Conservation (phyloP, 1,140 invertebrate species). For the Anadara kagoshimensis region DNA sequence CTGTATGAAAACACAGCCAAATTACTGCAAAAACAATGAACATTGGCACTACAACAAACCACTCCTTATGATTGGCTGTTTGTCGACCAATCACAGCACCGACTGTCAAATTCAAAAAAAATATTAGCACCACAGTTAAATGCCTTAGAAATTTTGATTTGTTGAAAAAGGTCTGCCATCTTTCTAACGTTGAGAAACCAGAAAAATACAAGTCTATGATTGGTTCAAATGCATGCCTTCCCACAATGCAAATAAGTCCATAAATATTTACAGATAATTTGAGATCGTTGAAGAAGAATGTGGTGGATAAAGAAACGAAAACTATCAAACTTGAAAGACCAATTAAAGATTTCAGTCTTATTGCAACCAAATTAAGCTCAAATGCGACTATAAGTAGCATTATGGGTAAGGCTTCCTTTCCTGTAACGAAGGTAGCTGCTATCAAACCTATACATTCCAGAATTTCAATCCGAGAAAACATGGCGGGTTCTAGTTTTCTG, state of each 20-base stretch:
- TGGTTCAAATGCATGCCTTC: slow-evolving; percentile 61
- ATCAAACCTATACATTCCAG: slow-evolving; percentile 66
- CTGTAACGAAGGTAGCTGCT: slow-evolving; percentile 59
- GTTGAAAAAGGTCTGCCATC: slow-evolving; percentile 63
- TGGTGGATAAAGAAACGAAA: slow-evolving; percentile 48
- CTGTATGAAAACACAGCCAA: slow-evolving; percentile 67
- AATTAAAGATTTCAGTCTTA: slow-evolving; percentile 65
- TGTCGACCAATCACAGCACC: slow-evolving; percentile 52
- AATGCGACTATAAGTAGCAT: slow-evolving; percentile 60
- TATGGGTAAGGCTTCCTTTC: slow-evolving; percentile 53
- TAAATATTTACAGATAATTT: slow-evolving; percentile 58
- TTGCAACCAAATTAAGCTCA: slow-evolving; percentile 56
- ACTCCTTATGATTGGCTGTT: slow-evolving; percentile 69
- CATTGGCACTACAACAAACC: slow-evolving; percentile 70
- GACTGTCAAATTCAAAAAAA: slow-evolving; percentile 56
- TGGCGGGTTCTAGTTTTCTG: slow-evolving; percentile 37
- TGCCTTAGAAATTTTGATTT: slow-evolving; percentile 54
- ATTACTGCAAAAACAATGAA: slow-evolving; percentile 59
- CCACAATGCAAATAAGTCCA: slow-evolving; percentile 64
- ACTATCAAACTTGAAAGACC: slow-evolving; percentile 54
- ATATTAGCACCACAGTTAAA: slow-evolving; percentile 51
- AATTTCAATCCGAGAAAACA: slow-evolving; percentile 51
- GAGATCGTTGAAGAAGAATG: slow-evolving; percentile 55
- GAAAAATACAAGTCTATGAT: slow-evolving; percentile 67
- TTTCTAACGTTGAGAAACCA: slow-evolving; percentile 61